Base-by-base conservation (phyloP, 2,113 vertebrate species). In the Setophaga coronata region DNA sequence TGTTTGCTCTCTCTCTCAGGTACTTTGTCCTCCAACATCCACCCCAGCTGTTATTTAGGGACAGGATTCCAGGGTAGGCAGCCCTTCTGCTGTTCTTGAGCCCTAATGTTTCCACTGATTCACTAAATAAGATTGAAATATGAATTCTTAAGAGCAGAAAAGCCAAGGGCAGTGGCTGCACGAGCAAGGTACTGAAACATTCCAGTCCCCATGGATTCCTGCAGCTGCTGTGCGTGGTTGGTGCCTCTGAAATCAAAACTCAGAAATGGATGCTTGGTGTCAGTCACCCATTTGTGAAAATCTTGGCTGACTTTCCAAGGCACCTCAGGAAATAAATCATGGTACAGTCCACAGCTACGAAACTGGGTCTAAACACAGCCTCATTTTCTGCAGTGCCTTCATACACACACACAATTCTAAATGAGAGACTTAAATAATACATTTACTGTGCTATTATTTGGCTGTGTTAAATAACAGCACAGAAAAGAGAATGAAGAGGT, bases 391-490 rank as follows among this genome's bases (percentile, higher is more conserved):
- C 82, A 81, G 34, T 54, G 88, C 80, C 83, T 94, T 86, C 82
- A 73, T 24, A 57, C 42, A 76, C 3, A 9, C 53, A 72, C 70
- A 62, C 61, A 47, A 14, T 82, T 89, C 48, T 57, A 87, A 96
- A 88, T 3, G 24, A 77, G 82, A 67, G 79, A 85, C n/a, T 91
- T 86, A 95, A 90, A 93, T 80, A 95, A 90, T 94, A 93, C 82
- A 81, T 81, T 78, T 90, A 89, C 88, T 94, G 93, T 84, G 93
- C 77, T 95, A 83, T 96, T 95, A 87, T 92, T 95, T 93, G 92
- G 90, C 84, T 89, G 77, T n/a, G 77, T 94, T 96, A 97, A 96
- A 89, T 81, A 96, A 93, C 67, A 57, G 88, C 65, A 78, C 56
- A 95, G 90, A 90, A 62, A 83, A 93, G 53, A 94, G 96, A 92